Base-by-base conservation (phyloP, 2,888 invertebrate species). In the Anthrax anthrax region DNA sequence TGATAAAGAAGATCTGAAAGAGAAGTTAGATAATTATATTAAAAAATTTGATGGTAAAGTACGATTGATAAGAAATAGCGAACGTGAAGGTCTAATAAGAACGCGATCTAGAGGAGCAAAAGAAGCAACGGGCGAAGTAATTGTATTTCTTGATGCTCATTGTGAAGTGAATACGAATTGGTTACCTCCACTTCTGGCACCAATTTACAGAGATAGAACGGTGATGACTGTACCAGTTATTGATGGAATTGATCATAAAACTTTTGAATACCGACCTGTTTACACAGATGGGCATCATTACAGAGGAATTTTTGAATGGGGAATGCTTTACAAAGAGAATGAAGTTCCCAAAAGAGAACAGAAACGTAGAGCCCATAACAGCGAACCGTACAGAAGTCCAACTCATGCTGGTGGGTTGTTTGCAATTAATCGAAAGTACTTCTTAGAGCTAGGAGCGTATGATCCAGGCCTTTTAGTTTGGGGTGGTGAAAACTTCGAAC, bases 351-450 rank as follows among this genome's bases (percentile, higher is more conserved):
- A 81, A 23, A 76, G 80, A 49, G 95, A 96, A 69, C 72, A 81
- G 3, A 76, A 74, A 32, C 74, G 73, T 4, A 75, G 95, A 54
- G 73, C 80, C 51, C 80, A 96, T 63, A 81, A 84, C 60, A 89
- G 88, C 44, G 94, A 94, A 64, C 97, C 97, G 0, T 98, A 97
- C 70, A 85, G 82, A 58, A 91, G 95, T 57, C 97, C 97, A 0
- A 97, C 97, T 0, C 97, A 97, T 71, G 97, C 97, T n/a, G 97
- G 97, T n/a, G 98, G 98, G 2, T 71, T 98, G 13, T 97, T 98
- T 70, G 97, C 98, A 0, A 96, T 98, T 52, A 87, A 96, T 65
- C 77, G 94, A 49, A 75, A 85, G 56, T 98, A 95, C 68, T 98
- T 98, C 71, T 72, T 94, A 41, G 89, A 92, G 59, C 73, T 98